Evolutionary conservation across 2,113 vertebrate species (phyloP), one percentile per base, ranked within the genome.

Genomic region (Glaucomys volans): DNA sequence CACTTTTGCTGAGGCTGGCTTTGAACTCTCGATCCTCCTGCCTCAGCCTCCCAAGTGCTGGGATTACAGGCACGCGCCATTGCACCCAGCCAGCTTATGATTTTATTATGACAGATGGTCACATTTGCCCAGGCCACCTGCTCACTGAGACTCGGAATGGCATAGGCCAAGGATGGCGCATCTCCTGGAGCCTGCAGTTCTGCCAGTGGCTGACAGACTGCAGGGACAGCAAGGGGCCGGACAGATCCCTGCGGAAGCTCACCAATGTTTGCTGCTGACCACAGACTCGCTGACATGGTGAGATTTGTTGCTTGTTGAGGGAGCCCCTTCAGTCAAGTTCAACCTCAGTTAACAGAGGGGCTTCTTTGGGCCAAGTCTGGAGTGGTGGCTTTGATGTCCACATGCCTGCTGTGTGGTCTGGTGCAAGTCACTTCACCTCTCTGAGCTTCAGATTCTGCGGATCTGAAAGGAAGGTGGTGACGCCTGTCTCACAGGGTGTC

Each of bases 211-310:
- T 37, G 28, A 54, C 69, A 35, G 37, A 1, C 8, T 2, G 1
- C 5, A 3, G 82, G 52, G 72, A 50, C 83, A 37, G 64, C 35
- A 62, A 47, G n/a, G 80, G 71, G 52, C 57, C 40, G 2, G 28
- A 5, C 2, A 0, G 52, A 30, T 22, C 5, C 32, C 9, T 18
- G 44, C 0, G 0, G 52, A 91, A 69, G 76, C n/a, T n/a, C 52
- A 5, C 57, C 37, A 81, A 50, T 42, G 80, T 82, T 37, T 76
- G 30, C 90, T 30, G n/a, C 30, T 52, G 84, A 75, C 79, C n/a
- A 7, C 11, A n/a, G 44, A 66, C 76, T 1, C 4, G 77, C 59
- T 30, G 28, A 12, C 28, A 9, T 26, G 47, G 50, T 40, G 64
- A 37, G 35, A 40, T 74, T 17, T n/a, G n/a, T n/a, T 40, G 52